phyloP scores from a whole-genome alignment of 1,140 invertebrate species.

The Whitmania pigra region DNA sequence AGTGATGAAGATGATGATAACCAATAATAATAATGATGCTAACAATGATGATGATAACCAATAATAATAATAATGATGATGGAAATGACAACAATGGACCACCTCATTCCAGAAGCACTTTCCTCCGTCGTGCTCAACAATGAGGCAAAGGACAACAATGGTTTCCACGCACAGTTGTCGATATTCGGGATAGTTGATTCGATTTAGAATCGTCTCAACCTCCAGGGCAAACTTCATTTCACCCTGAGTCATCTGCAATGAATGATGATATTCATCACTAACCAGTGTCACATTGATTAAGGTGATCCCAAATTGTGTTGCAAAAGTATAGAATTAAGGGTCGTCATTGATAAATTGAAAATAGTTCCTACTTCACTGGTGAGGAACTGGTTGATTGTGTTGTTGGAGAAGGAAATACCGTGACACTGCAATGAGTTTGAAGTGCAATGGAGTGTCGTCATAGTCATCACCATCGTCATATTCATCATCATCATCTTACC shows the following conservation, averaged over 20 bases:
- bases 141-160: slow-evolving; percentile 81
- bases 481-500: slow-evolving; percentile 43
- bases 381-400: slow-evolving; percentile 71
- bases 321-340: background rate
- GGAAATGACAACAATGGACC: background rate
- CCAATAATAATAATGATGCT: no score
- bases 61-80: no score
- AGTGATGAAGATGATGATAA: no score
- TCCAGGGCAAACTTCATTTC: slow-evolving; percentile 96
- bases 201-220: slow-evolving; percentile 92
- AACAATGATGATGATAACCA: no score
- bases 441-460: background rate
- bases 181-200: slow-evolving; percentile 94
- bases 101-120: slow-evolving; percentile 20
- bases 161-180: slow-evolving; percentile 93
- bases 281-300: no score
- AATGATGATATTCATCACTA: no score
- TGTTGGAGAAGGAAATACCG: slow-evolving; percentile 75
- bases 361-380: slow-evolving; percentile 61
- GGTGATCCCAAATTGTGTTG: background rate
- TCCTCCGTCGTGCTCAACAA: slow-evolving; percentile 49
- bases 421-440: slow-evolving; percentile 57
- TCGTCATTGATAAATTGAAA: background rate
- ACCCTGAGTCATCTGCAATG: slow-evolving; percentile 76
- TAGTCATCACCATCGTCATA: background rate